These are phyloP conservation scores for Pammene fasciana DNA, from an alignment of 2,888 invertebrate genomes.

Conservation along the genomic window DNA sequence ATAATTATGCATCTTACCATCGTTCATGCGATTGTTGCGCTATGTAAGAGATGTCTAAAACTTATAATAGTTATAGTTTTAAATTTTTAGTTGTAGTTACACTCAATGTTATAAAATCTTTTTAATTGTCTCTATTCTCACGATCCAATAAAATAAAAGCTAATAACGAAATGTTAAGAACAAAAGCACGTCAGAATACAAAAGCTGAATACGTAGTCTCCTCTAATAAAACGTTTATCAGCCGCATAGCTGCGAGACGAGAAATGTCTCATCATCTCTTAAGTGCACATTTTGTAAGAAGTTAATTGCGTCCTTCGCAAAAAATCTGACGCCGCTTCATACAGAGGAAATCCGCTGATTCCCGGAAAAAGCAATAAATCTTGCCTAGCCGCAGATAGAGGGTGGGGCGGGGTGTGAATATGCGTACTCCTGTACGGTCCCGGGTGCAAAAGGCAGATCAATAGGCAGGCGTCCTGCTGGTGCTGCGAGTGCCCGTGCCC, in stretches of 20 bases:
- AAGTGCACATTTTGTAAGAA: conserved; percentile 47
- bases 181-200: conserved; percentile 8
- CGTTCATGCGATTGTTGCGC: too few relatives aligned
- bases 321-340: conserved; percentile 49
- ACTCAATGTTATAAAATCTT: too few relatives aligned
- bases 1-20: too few relatives aligned
- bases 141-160: conserved; percentile 13
- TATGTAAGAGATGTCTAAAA: too few relatives aligned
- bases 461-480: conserved; percentile 66
- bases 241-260: conserved; percentile 32
- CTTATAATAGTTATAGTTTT: too few relatives aligned
- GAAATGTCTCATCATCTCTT: conserved; percentile 38
- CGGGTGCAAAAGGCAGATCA: conserved; percentile 71
- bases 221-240: conserved; percentile 31
- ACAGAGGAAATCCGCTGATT: conserved; percentile 67
- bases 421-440: conserved; percentile 56
- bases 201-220: conserved; percentile 18
- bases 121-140: too few relatives aligned
- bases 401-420: conserved; percentile 52
- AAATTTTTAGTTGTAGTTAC: too few relatives aligned
- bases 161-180: conserved; percentile 6
- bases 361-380: conserved; percentile 75
- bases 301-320: conserved; percentile 42
- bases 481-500: conserved; percentile 48
- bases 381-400: conserved; percentile 66